Evolutionary conservation across 1,140 invertebrate genomes (phyloP).

Genomic region (Drosophila triauraria): DNA sequence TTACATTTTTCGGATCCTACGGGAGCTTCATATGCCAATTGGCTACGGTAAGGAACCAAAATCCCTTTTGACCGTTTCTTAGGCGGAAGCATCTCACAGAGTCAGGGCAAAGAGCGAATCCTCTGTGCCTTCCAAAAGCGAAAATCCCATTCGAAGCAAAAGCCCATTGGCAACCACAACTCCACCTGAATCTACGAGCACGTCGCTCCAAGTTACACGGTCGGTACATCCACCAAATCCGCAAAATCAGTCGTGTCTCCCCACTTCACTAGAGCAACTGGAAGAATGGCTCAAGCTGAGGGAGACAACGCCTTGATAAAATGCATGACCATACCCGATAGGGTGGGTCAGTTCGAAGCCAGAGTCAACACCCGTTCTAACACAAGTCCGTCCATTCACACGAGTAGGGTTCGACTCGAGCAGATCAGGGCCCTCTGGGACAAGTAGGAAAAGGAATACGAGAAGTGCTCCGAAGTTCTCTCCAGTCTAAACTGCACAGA

Average conservation of each 20-base stretch:
- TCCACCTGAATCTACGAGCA: too few relatives aligned
- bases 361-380: too few relatives aligned
- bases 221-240: not conserved
- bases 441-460: not conserved
- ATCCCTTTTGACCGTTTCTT: not conserved
- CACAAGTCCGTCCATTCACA: not conserved
- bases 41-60: not conserved
- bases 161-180: not conserved
- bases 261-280: too few relatives aligned
- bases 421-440: not conserved
- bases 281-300: too few relatives aligned
- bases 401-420: not conserved
- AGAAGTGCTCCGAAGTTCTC: not conserved
- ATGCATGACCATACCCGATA: too few relatives aligned
- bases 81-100: not conserved
- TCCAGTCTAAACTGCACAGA: too few relatives aligned
- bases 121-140: not conserved
- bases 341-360: too few relatives aligned
- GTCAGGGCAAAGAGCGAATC: not conserved
- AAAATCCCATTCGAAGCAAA: not conserved
- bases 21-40: not conserved
- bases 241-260: not conserved
- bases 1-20: not conserved
- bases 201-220: not conserved
- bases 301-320: too few relatives aligned